Conservation (phyloP, 2,113 vertebrate species). For the Ancistrus triradiatus region DNA sequence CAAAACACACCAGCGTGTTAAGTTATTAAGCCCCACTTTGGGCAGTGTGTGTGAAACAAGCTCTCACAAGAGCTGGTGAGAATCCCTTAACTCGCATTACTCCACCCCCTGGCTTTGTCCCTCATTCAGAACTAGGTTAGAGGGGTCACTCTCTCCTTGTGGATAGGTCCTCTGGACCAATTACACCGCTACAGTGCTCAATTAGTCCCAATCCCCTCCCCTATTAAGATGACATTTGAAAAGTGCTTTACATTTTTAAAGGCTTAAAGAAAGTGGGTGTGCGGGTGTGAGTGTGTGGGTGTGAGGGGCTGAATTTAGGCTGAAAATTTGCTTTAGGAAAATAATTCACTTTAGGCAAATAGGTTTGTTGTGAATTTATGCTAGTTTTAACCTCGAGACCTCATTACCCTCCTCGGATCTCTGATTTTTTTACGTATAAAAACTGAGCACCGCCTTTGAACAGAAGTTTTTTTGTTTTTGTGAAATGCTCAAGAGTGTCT, state of each 20-base stretch:
- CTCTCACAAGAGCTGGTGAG: slow-evolving; percentile 82
- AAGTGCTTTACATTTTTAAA: slow-evolving; percentile 63
- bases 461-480: too few species aligned
- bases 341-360: too few species aligned
- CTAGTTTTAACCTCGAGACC: too few species aligned
- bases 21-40: slow-evolving; percentile 78
- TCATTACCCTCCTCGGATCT: too few species aligned
- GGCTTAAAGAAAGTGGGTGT: slow-evolving; percentile 48
- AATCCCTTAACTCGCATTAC: slow-evolving; percentile 90
- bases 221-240: slow-evolving; percentile 69
- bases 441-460: too few species aligned
- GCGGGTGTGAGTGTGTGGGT: not conserved
- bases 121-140: slow-evolving; percentile 78
- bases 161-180: slow-evolving; percentile 83
- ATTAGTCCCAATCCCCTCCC: slow-evolving; percentile 78
- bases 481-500: too few species aligned
- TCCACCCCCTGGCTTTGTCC: slow-evolving; percentile 79
- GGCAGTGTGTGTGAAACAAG: slow-evolving; percentile 80
- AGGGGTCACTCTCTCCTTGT: slow-evolving; percentile 88
- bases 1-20: slow-evolving; percentile 73
- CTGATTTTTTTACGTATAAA: too few species aligned
- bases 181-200: slow-evolving; percentile 79
- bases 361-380: too few species aligned
- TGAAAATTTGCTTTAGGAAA: too few species aligned
- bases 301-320: too few species aligned